Evolutionary conservation across 2,797 vertebrate genomes (phyloP).

Genomic region (Heliangelus exortis): DNA sequence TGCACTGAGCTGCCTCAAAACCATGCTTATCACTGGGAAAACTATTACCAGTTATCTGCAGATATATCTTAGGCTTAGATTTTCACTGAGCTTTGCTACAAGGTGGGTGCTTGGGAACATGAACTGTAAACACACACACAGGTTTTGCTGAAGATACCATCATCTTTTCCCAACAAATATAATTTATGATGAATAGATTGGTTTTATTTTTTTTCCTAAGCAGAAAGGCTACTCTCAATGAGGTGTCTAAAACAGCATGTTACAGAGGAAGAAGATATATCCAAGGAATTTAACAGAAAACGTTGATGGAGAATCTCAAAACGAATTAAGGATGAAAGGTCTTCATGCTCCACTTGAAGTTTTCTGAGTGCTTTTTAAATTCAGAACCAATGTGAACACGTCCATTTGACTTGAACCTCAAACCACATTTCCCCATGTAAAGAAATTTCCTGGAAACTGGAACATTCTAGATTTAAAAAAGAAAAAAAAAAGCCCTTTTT

Average conservation of each 20-base stretch:
- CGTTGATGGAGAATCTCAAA: conserved; percentile 19
- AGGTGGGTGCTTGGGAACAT: not conserved
- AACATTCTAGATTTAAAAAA: not conserved
- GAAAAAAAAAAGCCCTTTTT: not conserved
- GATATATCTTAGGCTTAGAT: not conserved
- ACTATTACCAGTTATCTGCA: not conserved
- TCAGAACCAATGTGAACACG: not conserved
- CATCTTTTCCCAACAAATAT: not conserved
- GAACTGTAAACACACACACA: not conserved
- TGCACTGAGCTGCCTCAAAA: not conserved
- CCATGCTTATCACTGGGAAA: not conserved
- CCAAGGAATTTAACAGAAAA: not conserved
- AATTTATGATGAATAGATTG: not conserved
- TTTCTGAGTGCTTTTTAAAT: not conserved
- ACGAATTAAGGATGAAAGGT: conserved; percentile 16
- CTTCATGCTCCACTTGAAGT: not conserved
- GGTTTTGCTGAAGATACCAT: not conserved
- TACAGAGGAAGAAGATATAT: not conserved
- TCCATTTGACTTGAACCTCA: conserved; percentile 12
- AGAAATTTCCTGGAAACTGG: not conserved
- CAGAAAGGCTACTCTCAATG: not conserved
- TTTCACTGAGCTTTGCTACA: not conserved
- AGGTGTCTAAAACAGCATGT: not conserved
- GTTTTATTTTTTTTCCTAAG: not conserved
- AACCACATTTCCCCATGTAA: not conserved